A percentile compares a stretch with the other conserved stretches of the same genome.
Evolutionary conservation across 2,888 invertebrate genomes (phyloP).

Genomic region (Oeneis ivallda): DNA sequence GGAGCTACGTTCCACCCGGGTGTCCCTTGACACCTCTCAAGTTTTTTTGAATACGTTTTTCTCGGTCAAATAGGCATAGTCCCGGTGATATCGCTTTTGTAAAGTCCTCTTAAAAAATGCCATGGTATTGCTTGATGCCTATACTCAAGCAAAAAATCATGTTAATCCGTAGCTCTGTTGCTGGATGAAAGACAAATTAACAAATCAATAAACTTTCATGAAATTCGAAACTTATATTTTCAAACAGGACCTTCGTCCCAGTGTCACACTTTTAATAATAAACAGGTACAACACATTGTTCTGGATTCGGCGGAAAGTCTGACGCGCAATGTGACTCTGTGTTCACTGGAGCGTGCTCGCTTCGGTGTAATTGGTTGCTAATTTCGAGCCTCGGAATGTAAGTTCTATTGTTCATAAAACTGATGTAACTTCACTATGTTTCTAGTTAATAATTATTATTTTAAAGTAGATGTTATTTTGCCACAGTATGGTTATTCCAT

Average conservation of each 20-base stretch:
- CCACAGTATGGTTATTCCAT: too few species aligned
- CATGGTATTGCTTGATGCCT: too few species aligned
- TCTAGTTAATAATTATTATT: neutral
- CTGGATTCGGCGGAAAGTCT: conserved; percentile 15
- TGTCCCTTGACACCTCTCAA: too few species aligned
- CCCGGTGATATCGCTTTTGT: too few species aligned
- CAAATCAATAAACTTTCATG: too few species aligned
- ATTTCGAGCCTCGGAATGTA: conserved; percentile 45
- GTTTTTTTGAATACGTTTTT: too few species aligned
- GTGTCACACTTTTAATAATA: conserved; percentile 1
- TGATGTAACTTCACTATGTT: conserved; percentile 17
- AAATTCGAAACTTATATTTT: neutral
- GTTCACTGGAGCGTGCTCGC: conserved; percentile 52
- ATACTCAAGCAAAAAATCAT: too few species aligned
- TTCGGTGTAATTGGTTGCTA: conserved; percentile 63
- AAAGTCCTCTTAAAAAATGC: too few species aligned
- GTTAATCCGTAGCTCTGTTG: too few species aligned
- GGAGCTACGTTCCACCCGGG: too few species aligned
- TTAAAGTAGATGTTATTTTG: neutral
- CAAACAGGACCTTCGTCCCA: neutral
- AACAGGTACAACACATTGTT: conserved; percentile 4
- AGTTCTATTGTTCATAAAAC: conserved; percentile 30
- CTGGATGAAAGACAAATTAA: too few species aligned
- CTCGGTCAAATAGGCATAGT: too few species aligned
- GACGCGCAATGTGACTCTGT: conserved; percentile 50